Percentiles rank a stretch among this genome's conserved stretches.
phyloP scores from a whole-genome alignment of 2,888 invertebrate genomes.

The Ethmia dodecea region DNA sequence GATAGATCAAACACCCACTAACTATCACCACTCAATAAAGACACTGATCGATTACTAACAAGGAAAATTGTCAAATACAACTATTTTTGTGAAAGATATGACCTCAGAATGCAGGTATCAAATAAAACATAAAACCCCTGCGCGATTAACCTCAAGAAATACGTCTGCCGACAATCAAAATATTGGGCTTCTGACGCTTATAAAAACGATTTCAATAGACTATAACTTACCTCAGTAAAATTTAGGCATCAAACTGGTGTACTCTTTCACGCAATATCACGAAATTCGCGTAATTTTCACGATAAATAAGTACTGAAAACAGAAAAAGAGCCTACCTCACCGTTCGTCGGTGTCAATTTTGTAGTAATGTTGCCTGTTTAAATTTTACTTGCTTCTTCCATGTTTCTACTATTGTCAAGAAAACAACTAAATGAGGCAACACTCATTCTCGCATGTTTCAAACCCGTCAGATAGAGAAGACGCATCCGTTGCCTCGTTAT shows the following conservation, averaged over 20 bases:
- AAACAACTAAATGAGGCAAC: no score
- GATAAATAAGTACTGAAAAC: slow-evolving; percentile 71
- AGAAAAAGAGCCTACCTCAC: slow-evolving; percentile 77
- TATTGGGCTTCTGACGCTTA: slow-evolving; percentile 22
- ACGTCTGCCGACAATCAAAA: slow-evolving; percentile 60
- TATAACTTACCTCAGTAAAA: slow-evolving; percentile 62
- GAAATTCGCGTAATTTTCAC: slow-evolving; percentile 63
- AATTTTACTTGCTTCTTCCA: slow-evolving; percentile 3
- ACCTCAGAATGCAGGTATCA: background rate
- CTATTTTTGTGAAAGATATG: no score
- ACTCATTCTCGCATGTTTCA: no score
- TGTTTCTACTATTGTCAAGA: no score
- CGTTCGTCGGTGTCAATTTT: slow-evolving; percentile 71
- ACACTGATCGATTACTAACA: background rate
- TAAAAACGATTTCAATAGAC: slow-evolving; percentile 9
- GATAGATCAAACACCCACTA: slow-evolving; percentile 3
- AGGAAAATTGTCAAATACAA: no score
- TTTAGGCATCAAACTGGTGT: slow-evolving; percentile 69
- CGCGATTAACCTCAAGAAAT: slow-evolving; percentile 59
- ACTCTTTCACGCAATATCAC: slow-evolving; percentile 50
- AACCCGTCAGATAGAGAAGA: no score
- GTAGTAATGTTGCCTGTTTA: slow-evolving; percentile 39
- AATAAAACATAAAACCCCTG: slow-evolving; percentile 27
- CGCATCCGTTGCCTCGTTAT: no score
- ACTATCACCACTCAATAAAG: slow-evolving; percentile 2